Evolutionary conservation across 1,140 invertebrate species (phyloP).

Genomic region (Neodiprion virginianus): DNA sequence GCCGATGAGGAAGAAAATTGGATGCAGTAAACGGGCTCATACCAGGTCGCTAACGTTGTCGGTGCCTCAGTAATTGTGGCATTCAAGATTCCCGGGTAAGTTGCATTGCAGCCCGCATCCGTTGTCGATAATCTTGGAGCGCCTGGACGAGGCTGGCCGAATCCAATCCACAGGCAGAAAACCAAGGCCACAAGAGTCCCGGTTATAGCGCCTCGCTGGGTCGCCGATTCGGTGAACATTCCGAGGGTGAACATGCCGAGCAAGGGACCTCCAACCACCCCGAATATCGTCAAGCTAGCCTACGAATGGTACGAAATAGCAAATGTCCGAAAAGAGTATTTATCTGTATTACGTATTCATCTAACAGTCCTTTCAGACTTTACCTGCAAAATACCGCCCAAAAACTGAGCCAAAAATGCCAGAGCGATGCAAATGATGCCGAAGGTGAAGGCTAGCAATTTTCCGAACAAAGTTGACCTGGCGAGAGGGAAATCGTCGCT

Average conservation of each 20-base stretch:
- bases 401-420: constrained; percentile 75
- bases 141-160: constrained; percentile 78
- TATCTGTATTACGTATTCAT: not conserved
- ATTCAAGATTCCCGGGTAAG: constrained; percentile 3
- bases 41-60: not conserved
- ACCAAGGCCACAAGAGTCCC: constrained; percentile 72
- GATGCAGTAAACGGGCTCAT: constrained; percentile 1
- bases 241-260: constrained; percentile 82
- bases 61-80: too few relatives aligned
- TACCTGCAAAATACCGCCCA: constrained; percentile 72
- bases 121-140: constrained; percentile 62
- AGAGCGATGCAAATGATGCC: constrained; percentile 74
- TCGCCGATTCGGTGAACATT: constrained; percentile 72
- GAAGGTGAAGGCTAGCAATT: constrained; percentile 71
- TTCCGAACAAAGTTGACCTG: constrained; percentile 59
- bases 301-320: constrained; percentile 46
- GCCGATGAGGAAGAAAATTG: too few relatives aligned
- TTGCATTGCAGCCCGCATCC: constrained; percentile 58
- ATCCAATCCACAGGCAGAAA: constrained; percentile 84
- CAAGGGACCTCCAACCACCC: constrained; percentile 80
- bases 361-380: not conserved
- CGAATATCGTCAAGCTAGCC: constrained; percentile 80
- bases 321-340: not conserved
- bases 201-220: constrained; percentile 72
- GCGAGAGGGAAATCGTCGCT: constrained; percentile 38